Evolutionary conservation across 1,140 invertebrate species (phyloP), one percentile per base, ranked within the genome.

Genomic region (Drosophila fuyamai): DNA sequence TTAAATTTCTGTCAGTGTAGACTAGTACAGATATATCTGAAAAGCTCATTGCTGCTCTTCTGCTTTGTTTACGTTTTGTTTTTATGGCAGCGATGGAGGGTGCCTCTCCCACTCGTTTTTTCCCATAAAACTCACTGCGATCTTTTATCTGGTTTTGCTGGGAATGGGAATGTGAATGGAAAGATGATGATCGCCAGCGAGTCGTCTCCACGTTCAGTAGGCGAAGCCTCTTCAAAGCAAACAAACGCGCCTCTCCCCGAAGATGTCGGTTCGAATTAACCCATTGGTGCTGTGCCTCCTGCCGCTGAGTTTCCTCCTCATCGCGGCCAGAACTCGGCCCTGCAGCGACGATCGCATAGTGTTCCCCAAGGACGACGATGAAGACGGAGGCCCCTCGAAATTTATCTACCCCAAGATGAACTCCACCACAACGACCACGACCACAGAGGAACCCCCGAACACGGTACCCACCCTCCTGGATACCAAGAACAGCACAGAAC

Each of bases 321-420:
- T 53, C 18, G 60, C 51, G 47, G 72, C 48, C 9, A 47, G 73
- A 66, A 16, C 72, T 2, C 65, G 51, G 4, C 35, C 47, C 5
- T 9, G 43, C 10, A 40, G 7, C 35, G 59, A 79, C 16, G 79
- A 82, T 73, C 83, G 83, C 29, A 88, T 86, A 27, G 59, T 86
- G 1, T 86, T 85, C 16, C 82, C 82, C 14, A 57, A 54, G 7
- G 82, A 81, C 14, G 53, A 41, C 7, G 48, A 54, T 13, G 46
- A 65, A 0, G 59, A 75, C 5, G 10, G 1, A 1, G 5, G 14
- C 13, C 4, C 9, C 4, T 44, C 27, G 0, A 66, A 14, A 16
- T 44, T 66, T 14, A 1, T 9, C 1, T 29, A 35, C 4, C 38
- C 48, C 8, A 12, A 10, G 8, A 14, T 2, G 1, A 73, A 36